Evolutionary conservation across 2,113 vertebrate genomes (phyloP).

Genomic region (Malurus melanocephalus): DNA sequence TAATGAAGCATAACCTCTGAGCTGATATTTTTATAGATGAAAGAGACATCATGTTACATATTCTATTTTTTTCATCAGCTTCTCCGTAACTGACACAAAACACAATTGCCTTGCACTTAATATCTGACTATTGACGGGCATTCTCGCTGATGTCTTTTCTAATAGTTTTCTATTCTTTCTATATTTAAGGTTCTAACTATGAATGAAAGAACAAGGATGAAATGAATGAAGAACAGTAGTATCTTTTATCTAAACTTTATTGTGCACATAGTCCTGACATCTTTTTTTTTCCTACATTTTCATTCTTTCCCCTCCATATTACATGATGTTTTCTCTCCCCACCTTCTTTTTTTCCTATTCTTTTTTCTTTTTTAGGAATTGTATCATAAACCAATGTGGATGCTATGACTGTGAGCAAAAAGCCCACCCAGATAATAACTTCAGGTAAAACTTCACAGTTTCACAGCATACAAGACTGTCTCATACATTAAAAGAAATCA

Average conservation of each 20-base stretch:
- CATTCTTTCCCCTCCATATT: not conserved
- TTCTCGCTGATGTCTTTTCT: constrained; percentile 24
- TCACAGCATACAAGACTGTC: not conserved
- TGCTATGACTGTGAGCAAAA: not conserved
- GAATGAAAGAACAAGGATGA: constrained; percentile 6
- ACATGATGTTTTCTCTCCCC: not conserved
- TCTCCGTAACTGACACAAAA: constrained; percentile 49
- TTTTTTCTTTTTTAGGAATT: not conserved
- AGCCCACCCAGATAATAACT: not conserved
- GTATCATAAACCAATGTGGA: not conserved
- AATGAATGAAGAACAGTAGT: not conserved
- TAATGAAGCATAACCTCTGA: constrained; percentile 72
- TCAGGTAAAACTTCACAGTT: not conserved
- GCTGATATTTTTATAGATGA: constrained; percentile 68
- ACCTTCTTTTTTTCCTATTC: too few relatives aligned
- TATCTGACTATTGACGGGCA: constrained; percentile 38
- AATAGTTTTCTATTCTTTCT: not conserved
- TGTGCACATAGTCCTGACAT: not conserved
- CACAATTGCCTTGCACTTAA: constrained; percentile 35
- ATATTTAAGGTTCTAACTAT: constrained; percentile 22
- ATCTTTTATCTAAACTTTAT: constrained; percentile 2
- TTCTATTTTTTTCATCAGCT: constrained; percentile 71
- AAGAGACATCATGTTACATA: constrained; percentile 69
- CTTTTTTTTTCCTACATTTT: not conserved
- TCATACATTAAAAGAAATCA: not conserved